Conservation (phyloP, 2,888 invertebrate species). For the Eupithecia insigniata region DNA sequence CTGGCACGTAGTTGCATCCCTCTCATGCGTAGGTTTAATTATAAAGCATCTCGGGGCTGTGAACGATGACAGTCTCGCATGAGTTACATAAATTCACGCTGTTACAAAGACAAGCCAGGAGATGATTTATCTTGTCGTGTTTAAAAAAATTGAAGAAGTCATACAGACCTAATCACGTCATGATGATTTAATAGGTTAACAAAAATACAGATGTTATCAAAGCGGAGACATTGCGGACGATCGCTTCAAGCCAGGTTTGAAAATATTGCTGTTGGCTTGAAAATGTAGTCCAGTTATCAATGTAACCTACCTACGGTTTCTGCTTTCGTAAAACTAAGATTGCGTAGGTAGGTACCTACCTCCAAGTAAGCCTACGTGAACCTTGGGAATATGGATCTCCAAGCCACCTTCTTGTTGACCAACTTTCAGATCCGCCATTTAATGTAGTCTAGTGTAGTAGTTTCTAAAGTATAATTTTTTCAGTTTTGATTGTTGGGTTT, state of each 20-base stretch:
- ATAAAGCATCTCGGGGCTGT: background rate
- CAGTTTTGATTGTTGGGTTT: background rate
- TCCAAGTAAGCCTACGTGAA: background rate
- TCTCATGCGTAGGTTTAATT: background rate
- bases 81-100: background rate
- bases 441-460: background rate
- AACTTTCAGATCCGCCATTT: background rate
- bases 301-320: background rate
- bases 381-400: background rate
- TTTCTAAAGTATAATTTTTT: background rate
- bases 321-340: background rate
- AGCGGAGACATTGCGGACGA: too few relatives aligned
- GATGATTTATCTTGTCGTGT: background rate
- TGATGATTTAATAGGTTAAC: too few relatives aligned
- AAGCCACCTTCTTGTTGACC: background rate
- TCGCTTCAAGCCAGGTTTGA: too few relatives aligned
- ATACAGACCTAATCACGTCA: too few relatives aligned
- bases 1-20: background rate
- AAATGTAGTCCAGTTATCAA: background rate
- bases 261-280: too few relatives aligned
- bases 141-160: background rate
- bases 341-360: background rate
- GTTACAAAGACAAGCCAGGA: background rate
- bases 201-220: too few relatives aligned
- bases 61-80: background rate